Base-by-base conservation (phyloP, 2,113 vertebrate genomes). In the Chelonoidis abingdonii region DNA sequence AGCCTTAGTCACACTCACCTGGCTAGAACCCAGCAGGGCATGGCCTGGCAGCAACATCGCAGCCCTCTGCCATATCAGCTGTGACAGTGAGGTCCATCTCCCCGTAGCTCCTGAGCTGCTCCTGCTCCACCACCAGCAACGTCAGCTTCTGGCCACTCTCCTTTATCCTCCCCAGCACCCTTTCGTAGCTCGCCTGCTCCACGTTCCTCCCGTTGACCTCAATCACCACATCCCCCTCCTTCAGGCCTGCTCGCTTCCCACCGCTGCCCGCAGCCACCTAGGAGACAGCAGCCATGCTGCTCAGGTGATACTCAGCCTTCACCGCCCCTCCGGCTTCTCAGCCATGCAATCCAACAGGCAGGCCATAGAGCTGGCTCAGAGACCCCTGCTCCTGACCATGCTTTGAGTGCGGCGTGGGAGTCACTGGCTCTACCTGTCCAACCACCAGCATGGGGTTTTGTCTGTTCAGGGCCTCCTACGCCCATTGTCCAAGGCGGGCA, bases 131-230 rank as follows among this genome's bases (percentile, higher is more conserved):
- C 72, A 25, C 72, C n/a, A 95, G 38, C 88, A 98, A 90, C 57
- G 93, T 95, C 59, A 98, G 93, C 89, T 75, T 38, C 22, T 3
- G 72, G 22, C 72, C 11, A 25, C 38, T 44, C 38, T 76, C 72
- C 41, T 38, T 57, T 62, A 13, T 17, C 13, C 31, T 69, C 35
- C 94, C 50, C 12, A 98, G 98, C 80, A 97, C 98, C 24, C 98
- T 98, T 53, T 97, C 97, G 87, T 98, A 89, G 89, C 44, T 82
- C 89, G 98, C 95, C 29, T 97, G 93, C 47, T 97, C 98, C 92
- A 99, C 97, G 72, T 98, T 97, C 87, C 95, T 84, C 84, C 98
- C 98, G 7, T 99, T 99, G 69, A 99, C 97, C 88, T 99, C 98
- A 47, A 99, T 92, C 83, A 99, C 72, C 44, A 98, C 83, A 11